These are phyloP conservation scores for Sciurus vulgaris DNA, from an alignment of 2,797 vertebrate species.

Conservation along the genomic window DNA sequence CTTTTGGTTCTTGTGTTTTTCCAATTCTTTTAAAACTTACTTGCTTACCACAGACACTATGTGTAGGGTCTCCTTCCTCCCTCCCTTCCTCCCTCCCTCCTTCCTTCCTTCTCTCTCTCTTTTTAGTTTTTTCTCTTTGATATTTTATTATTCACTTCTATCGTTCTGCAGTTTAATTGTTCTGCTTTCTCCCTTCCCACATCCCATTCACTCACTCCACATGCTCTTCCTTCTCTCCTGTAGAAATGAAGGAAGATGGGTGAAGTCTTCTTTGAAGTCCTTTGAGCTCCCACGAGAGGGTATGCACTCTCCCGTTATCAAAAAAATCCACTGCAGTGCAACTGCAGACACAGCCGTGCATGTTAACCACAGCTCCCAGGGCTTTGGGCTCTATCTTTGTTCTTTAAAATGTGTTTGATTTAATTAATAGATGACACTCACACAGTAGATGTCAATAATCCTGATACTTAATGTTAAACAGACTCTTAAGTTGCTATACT, in stretches of 20 bases:
- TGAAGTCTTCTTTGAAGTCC: constrained; percentile 71
- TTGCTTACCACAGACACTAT: constrained; percentile 5
- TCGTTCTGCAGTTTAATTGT: constrained; percentile 45
- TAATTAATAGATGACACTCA: constrained; percentile 39
- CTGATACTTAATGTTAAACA: background rate
- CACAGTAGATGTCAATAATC: background rate
- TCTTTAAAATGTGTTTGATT: constrained; percentile 57
- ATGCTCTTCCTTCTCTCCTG: background rate
- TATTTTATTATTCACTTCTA: background rate
- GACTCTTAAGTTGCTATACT: background rate
- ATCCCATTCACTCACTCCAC: background rate
- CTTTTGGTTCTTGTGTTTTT: constrained; percentile 17
- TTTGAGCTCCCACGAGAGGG: constrained; percentile 12
- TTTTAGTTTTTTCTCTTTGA: background rate
- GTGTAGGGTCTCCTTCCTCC: background rate
- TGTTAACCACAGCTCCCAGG: background rate
- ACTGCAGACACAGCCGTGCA: background rate
- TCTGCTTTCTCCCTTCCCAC: constrained; percentile 16
- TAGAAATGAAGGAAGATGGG: background rate
- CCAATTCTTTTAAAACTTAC: constrained; percentile 31
- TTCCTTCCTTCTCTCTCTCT: no score
- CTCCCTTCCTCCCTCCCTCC: no score
- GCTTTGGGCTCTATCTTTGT: background rate
- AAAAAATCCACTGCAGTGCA: background rate
- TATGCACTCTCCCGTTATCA: background rate